Evolutionary conservation across 2,797 vertebrate genomes (phyloP).

Genomic region (Benthosema pterotum): DNA sequence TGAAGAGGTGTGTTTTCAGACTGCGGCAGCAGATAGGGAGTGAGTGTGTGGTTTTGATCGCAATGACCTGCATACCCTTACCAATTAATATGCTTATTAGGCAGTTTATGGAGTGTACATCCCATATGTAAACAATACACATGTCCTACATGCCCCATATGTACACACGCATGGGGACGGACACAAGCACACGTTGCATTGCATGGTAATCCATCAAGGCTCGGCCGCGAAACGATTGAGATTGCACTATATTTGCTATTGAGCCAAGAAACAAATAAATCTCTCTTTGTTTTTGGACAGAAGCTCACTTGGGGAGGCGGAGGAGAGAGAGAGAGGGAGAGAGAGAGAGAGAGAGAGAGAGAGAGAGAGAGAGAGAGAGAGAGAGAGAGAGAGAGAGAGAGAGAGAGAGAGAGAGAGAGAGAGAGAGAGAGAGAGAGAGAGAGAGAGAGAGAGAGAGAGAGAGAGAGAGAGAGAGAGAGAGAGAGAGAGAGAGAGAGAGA

Average conservation of each 20-base stretch:
- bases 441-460: slow-evolving; percentile 14
- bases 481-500: too few species aligned
- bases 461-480: too few species aligned
- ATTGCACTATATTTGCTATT: slow-evolving; percentile 34
- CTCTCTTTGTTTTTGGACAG: slow-evolving; percentile 49
- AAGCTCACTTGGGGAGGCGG: background rate
- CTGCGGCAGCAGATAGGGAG: too few species aligned
- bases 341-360: background rate
- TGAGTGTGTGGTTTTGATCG: too few species aligned
- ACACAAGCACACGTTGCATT: background rate
- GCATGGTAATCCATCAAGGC: slow-evolving; percentile 44
- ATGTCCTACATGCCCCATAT: too few species aligned
- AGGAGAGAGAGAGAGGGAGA: background rate
- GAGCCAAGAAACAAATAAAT: slow-evolving; percentile 70
- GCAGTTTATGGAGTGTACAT: too few species aligned
- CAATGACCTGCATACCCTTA: too few species aligned
- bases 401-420: slow-evolving; percentile 12
- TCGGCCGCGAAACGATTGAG: slow-evolving; percentile 51
- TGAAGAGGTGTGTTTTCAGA: too few species aligned
- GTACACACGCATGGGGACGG: background rate
- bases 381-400: slow-evolving; percentile 41
- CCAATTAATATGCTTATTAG: too few species aligned
- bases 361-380: background rate
- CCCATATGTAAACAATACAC: too few species aligned
- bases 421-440: slow-evolving; percentile 17